A percentile compares a stretch with the other conserved stretches of the same genome.
These are phyloP conservation scores for Leptoclinus maculatus DNA, from an alignment of 2,797 vertebrate species.

Conservation along the genomic window DNA sequence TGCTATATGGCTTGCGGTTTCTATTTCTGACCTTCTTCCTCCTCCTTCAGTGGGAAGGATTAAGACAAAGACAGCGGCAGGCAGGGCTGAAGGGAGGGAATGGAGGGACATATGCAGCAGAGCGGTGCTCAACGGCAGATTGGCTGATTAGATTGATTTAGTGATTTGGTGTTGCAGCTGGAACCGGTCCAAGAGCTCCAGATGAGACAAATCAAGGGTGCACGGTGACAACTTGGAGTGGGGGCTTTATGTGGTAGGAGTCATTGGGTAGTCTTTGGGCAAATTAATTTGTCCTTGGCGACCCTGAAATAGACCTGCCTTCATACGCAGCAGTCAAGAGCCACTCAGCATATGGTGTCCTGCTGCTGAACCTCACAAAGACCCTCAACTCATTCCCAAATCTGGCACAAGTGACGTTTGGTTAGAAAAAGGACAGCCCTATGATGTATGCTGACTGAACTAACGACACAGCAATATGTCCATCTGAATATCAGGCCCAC, in stretches of 20 bases:
- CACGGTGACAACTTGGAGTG: constrained; percentile 63
- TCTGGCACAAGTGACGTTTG: constrained; percentile 33
- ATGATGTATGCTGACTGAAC: constrained; percentile 19
- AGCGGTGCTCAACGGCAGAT: constrained; percentile 66
- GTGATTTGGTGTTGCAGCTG: constrained; percentile 74
- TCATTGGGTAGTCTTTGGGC: constrained; percentile 47
- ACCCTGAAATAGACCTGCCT: constrained; percentile 66
- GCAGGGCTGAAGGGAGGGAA: constrained; percentile 27
- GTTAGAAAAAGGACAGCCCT: neutral
- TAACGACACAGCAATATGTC: constrained; percentile 2
- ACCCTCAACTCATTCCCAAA: constrained; percentile 37
- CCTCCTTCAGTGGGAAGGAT: constrained; percentile 29
- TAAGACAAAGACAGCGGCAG: constrained; percentile 40
- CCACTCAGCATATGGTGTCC: constrained; percentile 47
- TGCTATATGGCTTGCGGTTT: constrained; percentile 37
- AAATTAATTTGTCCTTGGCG: constrained; percentile 75
- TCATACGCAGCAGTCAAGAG: constrained; percentile 44
- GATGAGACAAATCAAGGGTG: constrained; percentile 75
- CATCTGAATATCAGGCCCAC: constrained; percentile 28
- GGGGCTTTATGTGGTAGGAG: constrained; percentile 38
- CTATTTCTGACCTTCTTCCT: constrained; percentile 39
- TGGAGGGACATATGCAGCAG: constrained; percentile 43
- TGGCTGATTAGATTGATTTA: constrained; percentile 80
- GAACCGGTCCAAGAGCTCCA: constrained; percentile 68
- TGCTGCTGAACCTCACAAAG: constrained; percentile 45